These are phyloP conservation scores for Agrotis clavis DNA, from an alignment of 2,888 invertebrate species.

Conservation along the genomic window DNA sequence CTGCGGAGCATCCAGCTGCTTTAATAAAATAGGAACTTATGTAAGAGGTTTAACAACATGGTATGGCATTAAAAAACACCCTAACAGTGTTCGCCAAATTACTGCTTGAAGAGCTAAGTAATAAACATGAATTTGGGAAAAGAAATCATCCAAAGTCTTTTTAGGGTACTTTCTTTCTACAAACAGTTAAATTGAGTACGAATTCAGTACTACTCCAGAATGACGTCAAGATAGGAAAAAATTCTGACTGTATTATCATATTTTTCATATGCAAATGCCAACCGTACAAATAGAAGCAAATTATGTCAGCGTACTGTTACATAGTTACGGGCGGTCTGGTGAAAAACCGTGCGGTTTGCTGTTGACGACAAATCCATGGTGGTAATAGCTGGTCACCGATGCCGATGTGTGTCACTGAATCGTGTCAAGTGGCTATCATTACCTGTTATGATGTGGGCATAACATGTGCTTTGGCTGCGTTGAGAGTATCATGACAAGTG, in stretches of 20 bases:
- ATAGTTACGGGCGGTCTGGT: constrained; percentile 52
- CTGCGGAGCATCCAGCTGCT: background rate
- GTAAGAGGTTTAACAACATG: too few relatives aligned
- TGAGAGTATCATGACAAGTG: constrained; percentile 9
- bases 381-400: constrained; percentile 48
- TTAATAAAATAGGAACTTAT: too few relatives aligned
- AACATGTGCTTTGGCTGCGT: constrained; percentile 12
- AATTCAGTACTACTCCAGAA: background rate
- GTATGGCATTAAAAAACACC: background rate
- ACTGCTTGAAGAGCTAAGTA: too few relatives aligned
- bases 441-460: constrained; percentile 35
- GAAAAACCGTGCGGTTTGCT: constrained; percentile 62
- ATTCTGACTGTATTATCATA: background rate
- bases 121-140: too few relatives aligned
- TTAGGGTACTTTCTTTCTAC: too few relatives aligned
- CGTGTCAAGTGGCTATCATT: constrained; percentile 55
- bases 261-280: constrained; percentile 31
- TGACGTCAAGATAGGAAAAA: background rate
- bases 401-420: constrained; percentile 55
- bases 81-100: too few relatives aligned
- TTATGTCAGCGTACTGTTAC: constrained; percentile 70
- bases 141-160: too few relatives aligned
- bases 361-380: constrained; percentile 61
- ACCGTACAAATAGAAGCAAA: constrained; percentile 55
- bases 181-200: too few relatives aligned